These are phyloP conservation scores for Brotula barbata DNA, from an alignment of 2,797 vertebrate genomes.

Conservation along the genomic window DNA sequence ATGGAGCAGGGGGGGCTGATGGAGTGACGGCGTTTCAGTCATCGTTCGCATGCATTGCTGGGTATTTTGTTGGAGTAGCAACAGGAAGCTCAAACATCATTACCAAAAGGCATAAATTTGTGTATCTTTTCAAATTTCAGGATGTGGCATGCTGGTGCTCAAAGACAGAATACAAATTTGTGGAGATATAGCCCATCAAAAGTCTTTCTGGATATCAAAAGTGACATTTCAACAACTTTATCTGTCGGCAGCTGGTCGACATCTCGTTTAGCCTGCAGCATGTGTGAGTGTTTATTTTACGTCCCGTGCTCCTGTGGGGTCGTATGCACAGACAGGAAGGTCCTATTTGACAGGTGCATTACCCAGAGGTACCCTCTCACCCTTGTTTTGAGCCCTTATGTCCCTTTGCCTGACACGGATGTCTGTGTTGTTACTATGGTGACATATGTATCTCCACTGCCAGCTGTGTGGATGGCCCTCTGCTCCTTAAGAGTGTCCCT, in stretches of 20 bases:
- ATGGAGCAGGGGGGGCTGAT: not conserved
- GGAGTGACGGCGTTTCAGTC: not conserved
- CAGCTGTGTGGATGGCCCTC: conserved; percentile 51
- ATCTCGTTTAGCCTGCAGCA: conserved; percentile 30
- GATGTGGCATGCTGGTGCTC: not conserved
- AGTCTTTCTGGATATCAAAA: not conserved
- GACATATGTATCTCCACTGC: conserved; percentile 46
- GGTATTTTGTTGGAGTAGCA: conserved; percentile 7
- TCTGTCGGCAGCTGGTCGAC: conserved; percentile 4
- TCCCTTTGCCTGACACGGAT: conserved; percentile 37
- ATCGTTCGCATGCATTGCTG: conserved; percentile 18
- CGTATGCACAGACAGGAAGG: conserved; percentile 46
- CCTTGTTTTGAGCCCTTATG: conserved; percentile 53
- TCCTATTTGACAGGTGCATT: conserved; percentile 58
- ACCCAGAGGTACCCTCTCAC: conserved; percentile 55
- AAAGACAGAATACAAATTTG: not conserved
- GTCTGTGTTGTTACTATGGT: conserved; percentile 11
- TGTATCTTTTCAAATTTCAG: conserved; percentile 5
- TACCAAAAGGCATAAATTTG: not conserved
- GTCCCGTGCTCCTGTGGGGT: conserved; percentile 40
- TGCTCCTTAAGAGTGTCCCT: conserved; percentile 49
- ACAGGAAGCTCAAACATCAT: conserved; percentile 8
- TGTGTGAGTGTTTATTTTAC: conserved; percentile 47
- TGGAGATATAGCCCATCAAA: not conserved
- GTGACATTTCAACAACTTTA: conserved; percentile 1